These are phyloP conservation scores for Geotrupes spiniger DNA, from an alignment of 2,888 invertebrate species.

Conservation along the genomic window DNA sequence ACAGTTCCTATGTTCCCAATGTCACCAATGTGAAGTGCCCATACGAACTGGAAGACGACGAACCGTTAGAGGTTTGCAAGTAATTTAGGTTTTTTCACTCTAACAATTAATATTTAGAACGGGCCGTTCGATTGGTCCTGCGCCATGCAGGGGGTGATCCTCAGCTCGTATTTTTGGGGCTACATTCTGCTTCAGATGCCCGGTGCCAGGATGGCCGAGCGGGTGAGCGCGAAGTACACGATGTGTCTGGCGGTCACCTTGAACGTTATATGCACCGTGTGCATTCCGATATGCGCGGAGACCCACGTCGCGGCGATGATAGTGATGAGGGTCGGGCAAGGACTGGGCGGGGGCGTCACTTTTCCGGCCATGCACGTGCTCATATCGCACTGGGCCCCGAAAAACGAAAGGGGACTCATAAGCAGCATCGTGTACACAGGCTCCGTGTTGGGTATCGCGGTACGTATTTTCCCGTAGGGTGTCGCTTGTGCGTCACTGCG, in stretches of 20 bases:
- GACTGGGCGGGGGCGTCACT: conserved; percentile 80
- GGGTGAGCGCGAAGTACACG: conserved; percentile 85
- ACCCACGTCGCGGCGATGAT: conserved; percentile 64
- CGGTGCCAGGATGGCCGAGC: conserved; percentile 74
- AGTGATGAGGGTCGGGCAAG: conserved; percentile 67
- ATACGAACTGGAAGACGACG: neutral
- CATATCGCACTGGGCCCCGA: conserved; percentile 87
- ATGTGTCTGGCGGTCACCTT: conserved; percentile 76
- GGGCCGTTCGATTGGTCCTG: conserved; percentile 77
- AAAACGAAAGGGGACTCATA: conserved; percentile 79
- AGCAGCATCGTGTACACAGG: conserved; percentile 81
- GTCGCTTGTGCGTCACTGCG: neutral
- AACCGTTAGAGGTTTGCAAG: neutral
- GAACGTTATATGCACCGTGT: conserved; percentile 71
- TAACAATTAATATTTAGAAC: too few species aligned
- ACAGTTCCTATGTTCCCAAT: too few species aligned
- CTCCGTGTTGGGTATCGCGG: conserved; percentile 77
- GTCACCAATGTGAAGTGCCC: neutral
- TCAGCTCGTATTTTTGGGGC: conserved; percentile 86
- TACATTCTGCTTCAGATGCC: conserved; percentile 77
- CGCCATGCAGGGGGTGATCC: conserved; percentile 68
- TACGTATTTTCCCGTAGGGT: conserved; percentile 9
- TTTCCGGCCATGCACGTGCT: conserved; percentile 91
- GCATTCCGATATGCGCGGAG: conserved; percentile 72
- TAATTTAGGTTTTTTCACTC: neutral